These are phyloP conservation scores for Ericerus pela DNA, from an alignment of 1,140 invertebrate genomes.

Conservation along the genomic window DNA sequence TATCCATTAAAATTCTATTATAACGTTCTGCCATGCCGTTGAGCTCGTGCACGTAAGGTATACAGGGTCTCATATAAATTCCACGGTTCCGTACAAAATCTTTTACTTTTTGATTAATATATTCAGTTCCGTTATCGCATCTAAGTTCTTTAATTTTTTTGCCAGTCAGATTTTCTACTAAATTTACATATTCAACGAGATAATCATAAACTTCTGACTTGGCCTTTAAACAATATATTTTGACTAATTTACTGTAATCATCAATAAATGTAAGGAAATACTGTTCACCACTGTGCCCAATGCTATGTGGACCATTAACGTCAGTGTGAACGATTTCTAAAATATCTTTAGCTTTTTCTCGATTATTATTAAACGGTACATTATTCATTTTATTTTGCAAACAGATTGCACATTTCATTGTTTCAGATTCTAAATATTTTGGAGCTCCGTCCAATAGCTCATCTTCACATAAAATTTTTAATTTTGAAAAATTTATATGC, in stretches of 20 bases:
- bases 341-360: slow-evolving; percentile 14
- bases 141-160: slow-evolving; percentile 9
- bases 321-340: slow-evolving; percentile 24
- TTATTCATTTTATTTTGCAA: slow-evolving; percentile 18
- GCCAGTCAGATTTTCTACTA: slow-evolving; percentile 2
- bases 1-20: slow-evolving; percentile 18
- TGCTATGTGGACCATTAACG: slow-evolving; percentile 18
- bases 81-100: not conserved
- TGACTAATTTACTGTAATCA: slow-evolving; percentile 24
- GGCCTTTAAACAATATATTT: slow-evolving; percentile 20
- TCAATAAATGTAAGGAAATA: slow-evolving; percentile 26
- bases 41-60: not conserved
- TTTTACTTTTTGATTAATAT: slow-evolving; percentile 10
- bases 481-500: slow-evolving; percentile 20
- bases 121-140: slow-evolving; percentile 19
- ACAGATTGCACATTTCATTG: slow-evolving; percentile 19
- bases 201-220: slow-evolving; percentile 19
- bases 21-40: slow-evolving; percentile 16
- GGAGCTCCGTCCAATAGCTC: slow-evolving; percentile 1
- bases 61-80: not conserved
- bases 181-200: slow-evolving; percentile 21
- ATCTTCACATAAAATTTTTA: slow-evolving; percentile 19
- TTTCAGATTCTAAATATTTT: not conserved
- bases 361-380: slow-evolving; percentile 19
- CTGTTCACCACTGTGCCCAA: slow-evolving; percentile 18